A percentile compares a stretch with the other conserved stretches of the same genome.
Evolutionary conservation across 53 echinoderm and acorn worm species (phyloP).

Genomic region (Arbacia lixula): DNA sequence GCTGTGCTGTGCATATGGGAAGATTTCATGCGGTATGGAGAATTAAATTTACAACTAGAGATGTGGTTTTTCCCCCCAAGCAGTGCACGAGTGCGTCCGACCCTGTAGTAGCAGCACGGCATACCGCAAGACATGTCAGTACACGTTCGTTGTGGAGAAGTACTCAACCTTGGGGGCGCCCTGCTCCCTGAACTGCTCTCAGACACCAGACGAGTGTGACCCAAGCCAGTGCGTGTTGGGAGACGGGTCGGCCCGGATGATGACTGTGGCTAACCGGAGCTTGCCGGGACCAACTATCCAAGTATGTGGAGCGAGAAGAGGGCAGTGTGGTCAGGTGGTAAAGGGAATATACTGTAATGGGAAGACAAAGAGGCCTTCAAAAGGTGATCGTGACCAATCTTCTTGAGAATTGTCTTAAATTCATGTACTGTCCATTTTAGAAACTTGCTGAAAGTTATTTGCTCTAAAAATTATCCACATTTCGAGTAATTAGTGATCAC

Average conservation of each 20-base stretch:
- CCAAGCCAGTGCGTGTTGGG: conserved; percentile 67
- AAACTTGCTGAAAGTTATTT: no score
- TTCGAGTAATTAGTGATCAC: no score
- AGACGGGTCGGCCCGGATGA: conserved; percentile 69
- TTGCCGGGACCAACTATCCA: conserved; percentile 81
- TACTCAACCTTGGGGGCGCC: conserved; percentile 84
- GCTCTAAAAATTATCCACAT: no score
- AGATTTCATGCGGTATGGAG: no score
- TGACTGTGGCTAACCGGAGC: conserved; percentile 68
- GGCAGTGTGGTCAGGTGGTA: background rate
- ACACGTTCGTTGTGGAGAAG: conserved; percentile 79
- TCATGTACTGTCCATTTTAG: no score
- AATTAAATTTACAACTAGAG: no score
- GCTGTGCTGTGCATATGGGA: no score
- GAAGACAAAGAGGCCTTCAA: background rate
- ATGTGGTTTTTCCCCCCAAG: no score
- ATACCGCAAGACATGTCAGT: conserved; percentile 45
- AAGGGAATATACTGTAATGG: background rate
- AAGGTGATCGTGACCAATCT: no score
- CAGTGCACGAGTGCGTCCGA: background rate
- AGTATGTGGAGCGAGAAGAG: conserved; percentile 63
- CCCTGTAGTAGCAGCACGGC: background rate
- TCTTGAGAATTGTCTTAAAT: no score
- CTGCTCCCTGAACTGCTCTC: conserved; percentile 81
- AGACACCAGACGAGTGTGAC: conserved; percentile 67